A percentile compares a stretch with the other conserved stretches of the same genome.
phyloP scores from a whole-genome alignment of 2,113 vertebrate genomes.

The Muntiacus muntjak region DNA sequence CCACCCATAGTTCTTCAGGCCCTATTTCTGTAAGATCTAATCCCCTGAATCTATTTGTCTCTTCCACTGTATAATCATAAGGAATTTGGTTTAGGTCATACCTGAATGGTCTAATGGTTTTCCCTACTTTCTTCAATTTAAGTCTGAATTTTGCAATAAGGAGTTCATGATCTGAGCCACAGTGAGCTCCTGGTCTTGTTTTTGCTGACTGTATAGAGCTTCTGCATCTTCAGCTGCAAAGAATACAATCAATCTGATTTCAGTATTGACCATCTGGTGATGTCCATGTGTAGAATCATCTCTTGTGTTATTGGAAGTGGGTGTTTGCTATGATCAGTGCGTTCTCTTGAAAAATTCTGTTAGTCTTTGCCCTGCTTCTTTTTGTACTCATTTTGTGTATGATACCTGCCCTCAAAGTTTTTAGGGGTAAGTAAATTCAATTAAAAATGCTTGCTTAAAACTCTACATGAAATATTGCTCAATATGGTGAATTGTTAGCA shows the following conservation, averaged over 20 bases:
- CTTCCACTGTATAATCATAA: neutral
- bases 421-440: neutral
- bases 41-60: neutral
- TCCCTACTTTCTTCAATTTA: neutral
- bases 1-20: neutral
- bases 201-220: neutral
- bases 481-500: neutral
- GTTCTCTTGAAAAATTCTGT: neutral
- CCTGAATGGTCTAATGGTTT: neutral
- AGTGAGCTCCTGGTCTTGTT: neutral
- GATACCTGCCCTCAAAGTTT: neutral
- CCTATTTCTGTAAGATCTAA: neutral
- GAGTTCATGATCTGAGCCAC: neutral
- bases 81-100: neutral
- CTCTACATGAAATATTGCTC: neutral
- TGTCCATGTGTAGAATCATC: neutral
- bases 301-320: neutral
- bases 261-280: neutral
- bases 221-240: neutral
- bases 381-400: neutral
- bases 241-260: neutral
- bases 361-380: neutral
- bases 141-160: neutral
- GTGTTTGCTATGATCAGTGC: neutral
- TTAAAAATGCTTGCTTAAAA: neutral